Base-by-base conservation (phyloP, 2,113 vertebrate species). In the Motacilla tschutschensis region DNA sequence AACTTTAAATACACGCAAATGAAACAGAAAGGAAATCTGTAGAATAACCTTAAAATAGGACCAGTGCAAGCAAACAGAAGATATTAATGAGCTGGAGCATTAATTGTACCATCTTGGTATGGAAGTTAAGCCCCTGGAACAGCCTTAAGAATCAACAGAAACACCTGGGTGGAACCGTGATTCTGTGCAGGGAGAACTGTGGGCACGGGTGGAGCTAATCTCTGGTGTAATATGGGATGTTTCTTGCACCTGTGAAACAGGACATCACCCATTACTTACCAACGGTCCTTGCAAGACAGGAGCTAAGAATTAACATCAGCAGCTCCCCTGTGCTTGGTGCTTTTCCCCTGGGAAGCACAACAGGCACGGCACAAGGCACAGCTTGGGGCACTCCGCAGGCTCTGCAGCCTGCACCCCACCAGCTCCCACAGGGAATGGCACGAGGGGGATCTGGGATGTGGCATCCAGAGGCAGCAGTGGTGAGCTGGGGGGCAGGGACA, bases 191-290 rank as follows among this genome's bases (percentile, higher is more conserved):
- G 51, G 26, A 76, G 48, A 72, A 29, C 48, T 0, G 1, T 6
- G 16, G 67, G 66, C 29, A 29, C 0, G 6, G 50, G 5, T 1
- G 6, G 41, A 14, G 38, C 36, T 26, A 54, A 69, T 55, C 33
- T 33, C 62, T 8, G 10, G 17, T 14, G 40, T 53, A 5, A 44
- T n/a, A 48, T 0, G 5, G 54, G 58, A 25, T 5, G 6, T 25
- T 60, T 22, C 48, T 10, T 4, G 25, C 22, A 15, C 5, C 28
- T 60, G 12, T 25, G 13, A 14, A 19, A 44, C 0, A 6, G 79
- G 72, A 41, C 0, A 2, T 26, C 16, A 59, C 53, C 5, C 1
- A 10, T 47, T 90, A 94, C 94, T 95, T 94, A 94, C 92, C 93
- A 17, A 36, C 0, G 58, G 48, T 86, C 73, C 81, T 38, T 18